Evolutionary conservation across 2,888 invertebrate genomes (phyloP).

Genomic region (Nebria salina): DNA sequence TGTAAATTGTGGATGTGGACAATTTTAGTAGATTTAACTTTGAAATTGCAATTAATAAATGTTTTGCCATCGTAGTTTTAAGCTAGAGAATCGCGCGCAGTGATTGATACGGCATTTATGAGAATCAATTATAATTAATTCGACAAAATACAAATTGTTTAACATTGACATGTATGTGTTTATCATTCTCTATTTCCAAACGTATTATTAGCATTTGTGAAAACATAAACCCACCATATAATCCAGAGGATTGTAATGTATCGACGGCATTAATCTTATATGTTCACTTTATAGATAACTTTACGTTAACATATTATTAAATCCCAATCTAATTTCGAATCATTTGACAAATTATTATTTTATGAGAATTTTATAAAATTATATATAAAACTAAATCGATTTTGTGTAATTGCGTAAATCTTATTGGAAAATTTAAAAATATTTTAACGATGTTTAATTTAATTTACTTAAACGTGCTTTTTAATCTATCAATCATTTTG

Average conservation of each 20-base stretch:
- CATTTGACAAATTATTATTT: too few species aligned
- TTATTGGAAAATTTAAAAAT: too few species aligned
- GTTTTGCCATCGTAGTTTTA: background rate
- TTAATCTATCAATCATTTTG: background rate
- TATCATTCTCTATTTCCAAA: background rate
- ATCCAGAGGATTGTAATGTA: background rate
- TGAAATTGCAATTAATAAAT: background rate
- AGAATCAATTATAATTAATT: background rate
- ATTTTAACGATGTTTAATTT: too few species aligned
- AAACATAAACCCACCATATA: background rate
- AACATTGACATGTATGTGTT: background rate
- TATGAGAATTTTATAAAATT: too few species aligned
- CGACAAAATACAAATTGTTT: background rate
- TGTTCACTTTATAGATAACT: background rate
- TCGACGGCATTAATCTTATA: background rate
- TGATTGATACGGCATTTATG: background rate
- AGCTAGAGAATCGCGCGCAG: background rate
- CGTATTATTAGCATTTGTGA: background rate
- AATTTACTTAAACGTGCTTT: too few species aligned
- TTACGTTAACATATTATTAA: too few species aligned
- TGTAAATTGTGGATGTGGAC: too few species aligned
- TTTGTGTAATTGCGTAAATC: too few species aligned
- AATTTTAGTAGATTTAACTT: background rate
- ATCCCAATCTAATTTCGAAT: too few species aligned
- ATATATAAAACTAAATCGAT: too few species aligned